Percentiles rank a stretch among this genome's conserved stretches.
Evolutionary conservation across 2,888 invertebrate species (phyloP).

Genomic region (Eumerus sabulonum): DNA sequence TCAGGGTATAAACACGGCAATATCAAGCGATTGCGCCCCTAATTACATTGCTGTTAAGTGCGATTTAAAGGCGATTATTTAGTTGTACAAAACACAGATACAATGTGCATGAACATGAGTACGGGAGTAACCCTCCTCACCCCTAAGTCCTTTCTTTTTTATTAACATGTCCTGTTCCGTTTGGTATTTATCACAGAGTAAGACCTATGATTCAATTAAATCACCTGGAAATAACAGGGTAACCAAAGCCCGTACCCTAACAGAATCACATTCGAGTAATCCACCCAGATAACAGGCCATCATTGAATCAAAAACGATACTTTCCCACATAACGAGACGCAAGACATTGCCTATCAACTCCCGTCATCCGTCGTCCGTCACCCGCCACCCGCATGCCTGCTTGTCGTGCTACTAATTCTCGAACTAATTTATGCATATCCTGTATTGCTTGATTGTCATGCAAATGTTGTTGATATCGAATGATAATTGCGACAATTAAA

Average conservation of each 20-base stretch:
- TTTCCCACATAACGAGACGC: slow-evolving; percentile 38
- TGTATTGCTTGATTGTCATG: slow-evolving; percentile 66
- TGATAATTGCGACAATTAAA: slow-evolving; percentile 67
- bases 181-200: slow-evolving; percentile 29
- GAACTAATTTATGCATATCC: slow-evolving; percentile 66
- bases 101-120: not conserved
- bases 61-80: slow-evolving; percentile 70
- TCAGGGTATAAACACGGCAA: slow-evolving; percentile 20
- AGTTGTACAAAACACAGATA: slow-evolving; percentile 12
- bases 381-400: not conserved
- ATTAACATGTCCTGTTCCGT: too few species aligned
- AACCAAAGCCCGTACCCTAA: slow-evolving; percentile 24
- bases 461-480: slow-evolving; percentile 71
- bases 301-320: slow-evolving; percentile 22
- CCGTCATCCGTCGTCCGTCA: slow-evolving; percentile 12
- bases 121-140: not conserved
- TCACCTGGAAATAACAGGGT: slow-evolving; percentile 64
- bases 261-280: slow-evolving; percentile 39
- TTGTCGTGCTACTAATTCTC: slow-evolving; percentile 8
- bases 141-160: slow-evolving; percentile 9
- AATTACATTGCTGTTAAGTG: slow-evolving; percentile 70
- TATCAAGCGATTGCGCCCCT: slow-evolving; percentile 57
- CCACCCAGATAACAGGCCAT: slow-evolving; percentile 23
- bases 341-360: not conserved
- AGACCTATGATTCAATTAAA: slow-evolving; percentile 66